Evolutionary conservation across 2,888 invertebrate species (phyloP), one percentile per base, ranked within the genome.

Genomic region (Cynaeus angustus): DNA sequence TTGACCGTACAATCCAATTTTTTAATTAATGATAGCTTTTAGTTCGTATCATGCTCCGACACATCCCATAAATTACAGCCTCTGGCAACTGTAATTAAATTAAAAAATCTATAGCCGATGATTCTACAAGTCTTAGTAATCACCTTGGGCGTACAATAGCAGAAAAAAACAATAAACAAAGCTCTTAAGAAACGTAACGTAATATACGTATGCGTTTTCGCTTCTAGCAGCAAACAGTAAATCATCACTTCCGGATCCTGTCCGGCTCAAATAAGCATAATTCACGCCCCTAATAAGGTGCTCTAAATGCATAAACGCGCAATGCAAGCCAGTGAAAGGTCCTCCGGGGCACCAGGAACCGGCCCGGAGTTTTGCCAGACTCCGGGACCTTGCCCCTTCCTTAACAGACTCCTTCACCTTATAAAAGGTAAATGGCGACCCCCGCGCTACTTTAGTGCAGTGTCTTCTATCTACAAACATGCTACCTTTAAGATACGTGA

Each of bases 341-440:
- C 72, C 68, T 70, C 26, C 70, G 69, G 75, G 75, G 71, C 76
- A 80, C 78, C 80, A 81, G 79, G 80, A 81, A 81, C 79, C 78
- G 74, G 68, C 53, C 67, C 64, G 70, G 69, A 70, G 70, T 72
- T 70, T 78, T 16, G 83, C 66, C 82, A 84, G 67, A 83, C 83
- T 33, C 84, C 83, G 58, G 82, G 87, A 72, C 87, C 87, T 82
- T 83, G 82, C 80, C 83, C 84, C 84, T 80, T 81, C 77, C 79
- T 79, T 70, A 66, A 70, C 76, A 74, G 70, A 71, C 75, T 73
- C 76, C 67, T 73, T 74, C 78, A 75, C 78, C 79, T 82, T 84
- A 85, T 85, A 85, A 83, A 85, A 83, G 82, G 79, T 75, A 78
- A 79, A 74, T 77, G 78, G 73, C 74, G 81, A 80, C 83, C 83